Evolutionary conservation across 2,113 vertebrate species (phyloP).

Genomic region (Phrynosoma blainvillii): DNA sequence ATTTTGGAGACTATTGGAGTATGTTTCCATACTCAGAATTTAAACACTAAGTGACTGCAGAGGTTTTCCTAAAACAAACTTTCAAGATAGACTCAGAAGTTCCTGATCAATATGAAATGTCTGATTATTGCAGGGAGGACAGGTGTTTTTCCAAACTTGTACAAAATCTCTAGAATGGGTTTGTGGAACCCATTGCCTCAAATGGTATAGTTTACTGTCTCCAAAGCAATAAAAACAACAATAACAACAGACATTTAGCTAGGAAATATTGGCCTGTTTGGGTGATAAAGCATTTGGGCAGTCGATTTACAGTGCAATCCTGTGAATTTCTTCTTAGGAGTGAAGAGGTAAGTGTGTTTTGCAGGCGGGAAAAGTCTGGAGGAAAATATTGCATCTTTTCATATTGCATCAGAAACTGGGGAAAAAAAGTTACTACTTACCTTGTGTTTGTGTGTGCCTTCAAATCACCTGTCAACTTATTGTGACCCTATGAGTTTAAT

Average conservation of each 20-base stretch:
- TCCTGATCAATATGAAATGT: neutral
- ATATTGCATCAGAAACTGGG: neutral
- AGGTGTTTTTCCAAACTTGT: neutral
- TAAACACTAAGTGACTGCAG: neutral
- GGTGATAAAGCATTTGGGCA: neutral
- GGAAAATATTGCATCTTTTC: neutral
- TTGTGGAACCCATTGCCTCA: no score
- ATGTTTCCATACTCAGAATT: neutral
- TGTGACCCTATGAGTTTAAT: no score
- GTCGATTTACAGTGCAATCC: no score
- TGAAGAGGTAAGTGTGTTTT: no score
- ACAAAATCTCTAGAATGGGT: neutral
- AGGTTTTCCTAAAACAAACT: neutral
- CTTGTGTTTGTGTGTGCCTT: no score
- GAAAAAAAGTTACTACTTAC: neutral
- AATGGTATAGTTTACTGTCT: neutral
- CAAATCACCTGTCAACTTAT: no score
- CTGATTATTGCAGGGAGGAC: neutral
- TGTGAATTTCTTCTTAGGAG: neutral
- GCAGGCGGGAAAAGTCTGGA: no score
- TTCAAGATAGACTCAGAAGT: neutral
- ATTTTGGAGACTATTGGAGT: neutral
- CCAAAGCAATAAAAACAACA: neutral
- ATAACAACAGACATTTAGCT: no score
- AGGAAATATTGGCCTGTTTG: neutral